Percentiles rank a stretch among this genome's conserved stretches.
phyloP scores from a whole-genome alignment of 1,140 invertebrate genomes.

The Macrocentrus cingulum region DNA sequence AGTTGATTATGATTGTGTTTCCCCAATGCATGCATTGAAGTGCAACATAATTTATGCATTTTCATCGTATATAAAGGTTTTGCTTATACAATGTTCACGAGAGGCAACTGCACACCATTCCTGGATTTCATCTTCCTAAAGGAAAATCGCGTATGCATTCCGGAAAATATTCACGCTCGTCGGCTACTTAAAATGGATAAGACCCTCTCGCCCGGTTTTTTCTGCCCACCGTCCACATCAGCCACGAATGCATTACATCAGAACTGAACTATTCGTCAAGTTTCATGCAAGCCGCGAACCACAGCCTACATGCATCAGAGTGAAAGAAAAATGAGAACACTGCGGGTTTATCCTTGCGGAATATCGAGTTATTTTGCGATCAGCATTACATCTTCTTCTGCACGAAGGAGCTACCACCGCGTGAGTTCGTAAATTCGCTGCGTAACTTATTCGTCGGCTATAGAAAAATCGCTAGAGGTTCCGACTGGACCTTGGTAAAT shows the following conservation, averaged over 20 bases:
- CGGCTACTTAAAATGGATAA: conserved; percentile 27
- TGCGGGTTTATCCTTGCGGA: background rate
- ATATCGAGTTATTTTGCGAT: conserved; percentile 5
- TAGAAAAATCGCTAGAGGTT: no score
- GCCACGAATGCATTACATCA: conserved; percentile 25
- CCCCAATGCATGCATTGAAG: no score
- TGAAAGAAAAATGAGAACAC: background rate
- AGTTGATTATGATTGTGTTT: no score
- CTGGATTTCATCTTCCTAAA: conserved; percentile 10
- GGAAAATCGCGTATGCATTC: conserved; percentile 10
- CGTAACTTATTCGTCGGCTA: no score
- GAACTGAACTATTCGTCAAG: conserved; percentile 25
- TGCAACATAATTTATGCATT: no score
- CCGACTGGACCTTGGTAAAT: no score
- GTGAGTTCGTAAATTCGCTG: conserved; percentile 15
- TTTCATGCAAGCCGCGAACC: conserved; percentile 7
- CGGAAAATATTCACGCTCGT: conserved; percentile 1
- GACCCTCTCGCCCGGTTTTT: conserved; percentile 3
- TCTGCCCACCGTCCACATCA: background rate
- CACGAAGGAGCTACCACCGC: background rate
- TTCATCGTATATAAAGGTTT: no score
- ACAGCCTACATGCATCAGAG: conserved; percentile 2
- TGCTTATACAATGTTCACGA: conserved; percentile 2
- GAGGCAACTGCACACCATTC: conserved; percentile 1
- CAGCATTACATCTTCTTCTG: conserved; percentile 10